These are phyloP conservation scores for Xestia c-nigrum DNA, from an alignment of 2,888 invertebrate species.

Conservation along the genomic window DNA sequence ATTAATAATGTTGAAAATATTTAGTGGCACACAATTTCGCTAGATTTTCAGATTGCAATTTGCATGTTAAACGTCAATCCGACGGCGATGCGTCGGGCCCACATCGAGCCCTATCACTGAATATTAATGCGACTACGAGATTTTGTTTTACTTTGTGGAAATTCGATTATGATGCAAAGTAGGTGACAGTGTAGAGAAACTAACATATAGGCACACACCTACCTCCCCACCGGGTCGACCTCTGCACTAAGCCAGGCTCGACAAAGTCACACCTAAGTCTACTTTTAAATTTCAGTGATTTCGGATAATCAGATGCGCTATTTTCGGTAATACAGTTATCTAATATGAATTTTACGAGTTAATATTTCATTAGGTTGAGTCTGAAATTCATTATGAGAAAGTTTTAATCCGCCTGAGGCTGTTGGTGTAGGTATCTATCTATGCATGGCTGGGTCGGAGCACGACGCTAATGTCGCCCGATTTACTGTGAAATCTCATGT, in stretches of 20 bases:
- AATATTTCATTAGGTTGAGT: conserved; percentile 69
- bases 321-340: conserved; percentile 36
- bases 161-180: conserved; percentile 90
- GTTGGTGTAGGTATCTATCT: conserved; percentile 52
- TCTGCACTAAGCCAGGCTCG: conserved; percentile 1
- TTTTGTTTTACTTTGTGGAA: conserved; percentile 90
- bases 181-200: conserved; percentile 75
- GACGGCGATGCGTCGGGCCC: conserved; percentile 87
- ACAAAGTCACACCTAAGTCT: conserved; percentile 45
- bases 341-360: conserved; percentile 47
- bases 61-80: conserved; percentile 90
- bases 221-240: not conserved
- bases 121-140: conserved; percentile 89
- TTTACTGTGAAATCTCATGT: conserved; percentile 68
- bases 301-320: conserved; percentile 22
- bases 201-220: conserved; percentile 29
- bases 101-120: conserved; percentile 89
- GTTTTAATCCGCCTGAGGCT: conserved; percentile 71
- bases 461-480: conserved; percentile 68
- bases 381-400: conserved; percentile 73
- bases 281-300: conserved; percentile 20
- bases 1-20: conserved; percentile 89
- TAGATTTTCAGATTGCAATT: conserved; percentile 90
- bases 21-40: conserved; percentile 88
- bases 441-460: conserved; percentile 63